Conservation (phyloP, 2,797 vertebrate genomes). For the Cyprinodon diabolis region DNA sequence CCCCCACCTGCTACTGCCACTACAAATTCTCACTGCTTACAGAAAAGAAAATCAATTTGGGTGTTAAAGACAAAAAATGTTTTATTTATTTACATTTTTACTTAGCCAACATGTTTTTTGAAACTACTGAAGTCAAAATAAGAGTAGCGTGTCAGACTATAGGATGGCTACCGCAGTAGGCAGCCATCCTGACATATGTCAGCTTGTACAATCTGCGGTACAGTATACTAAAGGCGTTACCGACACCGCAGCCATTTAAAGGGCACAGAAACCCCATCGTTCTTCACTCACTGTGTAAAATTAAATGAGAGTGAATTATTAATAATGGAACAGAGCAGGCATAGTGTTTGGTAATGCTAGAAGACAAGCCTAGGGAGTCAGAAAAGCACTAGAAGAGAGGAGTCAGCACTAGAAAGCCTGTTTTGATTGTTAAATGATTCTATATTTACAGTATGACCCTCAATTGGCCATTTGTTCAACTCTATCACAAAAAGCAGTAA, state of each 20-base stretch:
- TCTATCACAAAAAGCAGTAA: not conserved
- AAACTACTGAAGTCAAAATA: not conserved
- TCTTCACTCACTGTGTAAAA: slow-evolving; percentile 59
- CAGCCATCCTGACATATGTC: not conserved
- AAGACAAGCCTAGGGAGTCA: slow-evolving; percentile 27
- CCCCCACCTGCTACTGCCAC: no score
- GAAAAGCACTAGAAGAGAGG: slow-evolving; percentile 4
- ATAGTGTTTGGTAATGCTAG: slow-evolving; percentile 65
- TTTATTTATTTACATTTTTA: not conserved
- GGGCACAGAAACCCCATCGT: slow-evolving; percentile 29
- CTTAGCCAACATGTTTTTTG: not conserved
- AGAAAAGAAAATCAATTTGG: no score
- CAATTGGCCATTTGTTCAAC: slow-evolving; percentile 3
- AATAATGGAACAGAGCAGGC: slow-evolving; percentile 73
- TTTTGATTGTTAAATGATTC: slow-evolving; percentile 2
- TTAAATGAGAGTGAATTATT: slow-evolving; percentile 81
- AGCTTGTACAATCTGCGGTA: not conserved
- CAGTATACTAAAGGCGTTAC: slow-evolving; percentile 20
- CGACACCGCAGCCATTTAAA: slow-evolving; percentile 21
- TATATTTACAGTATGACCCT: not conserved
- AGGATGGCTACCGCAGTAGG: not conserved
- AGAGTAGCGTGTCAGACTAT: not conserved
- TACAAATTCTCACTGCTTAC: no score
- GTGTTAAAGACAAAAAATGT: no score
- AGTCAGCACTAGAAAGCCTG: not conserved